phyloP scores from a whole-genome alignment of 2,888 invertebrate genomes.

The Nasonovia ribisnigri region DNA sequence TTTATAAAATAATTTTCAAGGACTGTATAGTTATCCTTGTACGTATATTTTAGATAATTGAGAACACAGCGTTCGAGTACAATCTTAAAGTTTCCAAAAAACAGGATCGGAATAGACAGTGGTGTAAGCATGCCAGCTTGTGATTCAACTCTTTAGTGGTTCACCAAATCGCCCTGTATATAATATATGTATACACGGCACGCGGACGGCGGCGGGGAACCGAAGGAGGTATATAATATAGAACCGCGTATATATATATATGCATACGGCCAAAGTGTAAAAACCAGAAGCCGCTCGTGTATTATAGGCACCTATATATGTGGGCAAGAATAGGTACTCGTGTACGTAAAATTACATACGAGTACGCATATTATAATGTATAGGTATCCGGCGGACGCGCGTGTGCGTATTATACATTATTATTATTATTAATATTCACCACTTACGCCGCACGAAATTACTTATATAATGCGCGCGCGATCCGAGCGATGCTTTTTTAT shows the following conservation, averaged over 20 bases:
- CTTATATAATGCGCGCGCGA: constrained; percentile 18
- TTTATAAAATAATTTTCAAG: neutral
- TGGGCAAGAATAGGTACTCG: neutral
- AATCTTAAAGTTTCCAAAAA: neutral
- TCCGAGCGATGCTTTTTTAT: neutral
- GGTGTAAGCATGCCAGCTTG: too few species aligned
- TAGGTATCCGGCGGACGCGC: neutral
- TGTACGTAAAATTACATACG: neutral
- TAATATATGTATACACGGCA: neutral
- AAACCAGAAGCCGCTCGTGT: constrained; percentile 51
- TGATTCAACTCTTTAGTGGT: too few species aligned
- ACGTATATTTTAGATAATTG: neutral
- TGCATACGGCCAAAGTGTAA: constrained; percentile 19
- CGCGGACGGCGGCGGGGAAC: neutral
- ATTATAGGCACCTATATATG: neutral
- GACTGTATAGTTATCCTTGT: neutral
- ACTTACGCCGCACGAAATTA: constrained; percentile 55
- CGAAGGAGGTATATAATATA: neutral
- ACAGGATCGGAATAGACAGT: neutral
- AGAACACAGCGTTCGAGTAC: neutral
- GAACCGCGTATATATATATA: neutral
- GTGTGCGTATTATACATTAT: neutral
- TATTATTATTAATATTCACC: constrained; percentile 57
- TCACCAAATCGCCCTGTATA: neutral
- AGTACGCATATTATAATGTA: neutral